Base-by-base conservation (phyloP, 2,888 invertebrate genomes). In the Terebella lapidaria region DNA sequence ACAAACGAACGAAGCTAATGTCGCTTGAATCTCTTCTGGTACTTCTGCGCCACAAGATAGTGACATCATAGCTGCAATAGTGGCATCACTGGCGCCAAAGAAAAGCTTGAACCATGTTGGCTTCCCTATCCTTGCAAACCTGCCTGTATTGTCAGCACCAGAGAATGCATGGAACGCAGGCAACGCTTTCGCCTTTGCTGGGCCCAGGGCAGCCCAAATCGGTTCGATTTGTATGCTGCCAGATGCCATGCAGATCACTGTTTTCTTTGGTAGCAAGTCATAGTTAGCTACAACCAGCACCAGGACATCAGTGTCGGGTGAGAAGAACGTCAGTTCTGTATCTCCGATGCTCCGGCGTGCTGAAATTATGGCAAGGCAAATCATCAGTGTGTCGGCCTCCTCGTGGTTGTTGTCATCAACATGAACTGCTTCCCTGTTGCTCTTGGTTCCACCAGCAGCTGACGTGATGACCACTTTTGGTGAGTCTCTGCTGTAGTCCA, bases 401-500 rank as follows among this genome's bases (percentile, higher is more conserved):
- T n/a, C n/a, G n/a, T n/a, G n/a, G n/a, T n/a, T n/a, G n/a, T n/a
- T n/a, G n/a, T n/a, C n/a, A n/a, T n/a, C n/a, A n/a, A n/a, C n/a
- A n/a, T n/a, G n/a, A n/a, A n/a, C n/a, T n/a, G n/a, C n/a, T n/a
- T n/a, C n/a, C 58, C 30, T 27, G 42, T 59, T 59, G 56, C 35
- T 59, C 26, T n/a, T 58, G 45, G 59, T 59, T 15, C 58, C 30
- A 5, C 55, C 59, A 22, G 59, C 29, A 24, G 56, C n/a, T 30
- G 59, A 59, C 18, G 59, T 59, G 56, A 59, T 59, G 55, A 59
- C 27, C 59, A 59, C 22, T 25, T 28, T 18, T 18, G 18, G 56
- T 18, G 47, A 59, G 24, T 3, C 30, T 59, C 30, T 59, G n/a
- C n/a, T 60, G 57, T 51, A 59, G 22, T 60, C 57, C 15, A 61